These are phyloP conservation scores for Ursus arctos DNA, from an alignment of 2,113 vertebrate species.

Conservation along the genomic window DNA sequence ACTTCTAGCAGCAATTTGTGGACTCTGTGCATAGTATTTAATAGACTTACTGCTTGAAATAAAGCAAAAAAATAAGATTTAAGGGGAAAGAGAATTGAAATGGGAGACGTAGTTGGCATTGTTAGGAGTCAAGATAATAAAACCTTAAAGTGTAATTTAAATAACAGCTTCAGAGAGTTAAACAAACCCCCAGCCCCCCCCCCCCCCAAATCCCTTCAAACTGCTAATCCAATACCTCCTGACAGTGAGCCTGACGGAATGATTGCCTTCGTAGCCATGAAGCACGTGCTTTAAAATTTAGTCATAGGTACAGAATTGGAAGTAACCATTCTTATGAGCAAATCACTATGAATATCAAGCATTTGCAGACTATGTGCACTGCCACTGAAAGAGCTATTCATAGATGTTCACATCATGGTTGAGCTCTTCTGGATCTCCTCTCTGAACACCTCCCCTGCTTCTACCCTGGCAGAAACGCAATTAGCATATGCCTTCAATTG, in stretches of 20 bases:
- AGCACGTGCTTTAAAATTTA: constrained; percentile 1
- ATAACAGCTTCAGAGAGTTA: constrained; percentile 23
- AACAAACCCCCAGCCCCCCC: not conserved
- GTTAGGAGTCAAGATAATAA: constrained; percentile 54
- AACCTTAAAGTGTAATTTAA: constrained; percentile 53
- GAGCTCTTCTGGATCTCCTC: not conserved
- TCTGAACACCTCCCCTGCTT: not conserved
- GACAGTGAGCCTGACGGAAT: constrained; percentile 18
- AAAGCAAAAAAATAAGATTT: not conserved
- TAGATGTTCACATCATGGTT: not conserved
- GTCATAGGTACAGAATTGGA: not conserved
- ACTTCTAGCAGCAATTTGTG: not conserved
- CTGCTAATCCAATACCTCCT: constrained; percentile 53
- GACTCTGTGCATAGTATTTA: not conserved
- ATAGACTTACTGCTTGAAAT: constrained; percentile 12
- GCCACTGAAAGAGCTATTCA: not conserved
- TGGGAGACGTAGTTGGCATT: constrained; percentile 23
- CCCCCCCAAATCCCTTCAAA: not conserved
- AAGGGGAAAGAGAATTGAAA: constrained; percentile 42
- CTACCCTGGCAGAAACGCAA: not conserved
- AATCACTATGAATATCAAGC: not conserved
- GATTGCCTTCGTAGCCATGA: constrained; percentile 51
- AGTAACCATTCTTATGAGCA: not conserved
- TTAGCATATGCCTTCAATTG: constrained; percentile 10
- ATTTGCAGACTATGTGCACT: not conserved